Percentiles rank a stretch among this genome's conserved stretches.
phyloP scores from a whole-genome alignment of 2,888 invertebrate genomes.

The Anodontia alba region DNA sequence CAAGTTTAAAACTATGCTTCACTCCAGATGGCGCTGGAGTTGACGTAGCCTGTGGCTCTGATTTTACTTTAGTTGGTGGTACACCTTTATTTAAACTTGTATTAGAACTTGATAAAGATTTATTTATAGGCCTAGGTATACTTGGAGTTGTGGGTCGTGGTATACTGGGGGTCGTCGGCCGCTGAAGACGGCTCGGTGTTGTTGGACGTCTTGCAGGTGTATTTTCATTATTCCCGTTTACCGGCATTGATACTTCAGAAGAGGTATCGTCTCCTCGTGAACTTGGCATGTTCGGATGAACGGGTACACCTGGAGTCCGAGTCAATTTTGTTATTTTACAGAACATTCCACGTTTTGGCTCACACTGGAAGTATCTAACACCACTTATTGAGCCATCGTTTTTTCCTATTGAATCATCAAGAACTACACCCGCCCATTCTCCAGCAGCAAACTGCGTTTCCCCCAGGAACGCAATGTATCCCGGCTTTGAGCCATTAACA shows the following conservation, averaged over 20 bases:
- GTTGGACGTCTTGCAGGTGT: slow-evolving; percentile 47
- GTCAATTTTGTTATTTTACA: slow-evolving; percentile 90
- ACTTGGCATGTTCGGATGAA: slow-evolving; percentile 45
- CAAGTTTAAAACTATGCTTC: slow-evolving; percentile 72
- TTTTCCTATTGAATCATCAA: slow-evolving; percentile 84
- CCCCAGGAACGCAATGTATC: slow-evolving; percentile 84
- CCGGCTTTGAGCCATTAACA: slow-evolving; percentile 85
- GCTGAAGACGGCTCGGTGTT: slow-evolving; percentile 49
- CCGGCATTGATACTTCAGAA: slow-evolving; percentile 49
- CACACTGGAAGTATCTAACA: slow-evolving; percentile 84
- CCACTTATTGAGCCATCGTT: slow-evolving; percentile 85
- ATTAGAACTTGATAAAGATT: slow-evolving; percentile 72
- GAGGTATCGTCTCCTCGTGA: slow-evolving; percentile 47
- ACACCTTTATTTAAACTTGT: slow-evolving; percentile 70
- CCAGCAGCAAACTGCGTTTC: slow-evolving; percentile 84
- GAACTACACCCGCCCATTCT: slow-evolving; percentile 84
- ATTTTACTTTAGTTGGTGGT: slow-evolving; percentile 57
- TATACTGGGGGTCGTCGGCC: slow-evolving; percentile 55
- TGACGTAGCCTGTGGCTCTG: slow-evolving; percentile 42
- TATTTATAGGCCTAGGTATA: slow-evolving; percentile 52
- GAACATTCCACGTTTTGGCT: slow-evolving; percentile 84
- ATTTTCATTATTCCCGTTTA: slow-evolving; percentile 52
- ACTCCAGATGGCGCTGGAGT: slow-evolving; percentile 47
- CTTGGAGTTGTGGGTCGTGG: slow-evolving; percentile 52
- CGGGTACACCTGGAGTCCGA: slow-evolving; percentile 69